Conservation (phyloP, 1,140 invertebrate species). For the Drosophila subpulchrella region DNA sequence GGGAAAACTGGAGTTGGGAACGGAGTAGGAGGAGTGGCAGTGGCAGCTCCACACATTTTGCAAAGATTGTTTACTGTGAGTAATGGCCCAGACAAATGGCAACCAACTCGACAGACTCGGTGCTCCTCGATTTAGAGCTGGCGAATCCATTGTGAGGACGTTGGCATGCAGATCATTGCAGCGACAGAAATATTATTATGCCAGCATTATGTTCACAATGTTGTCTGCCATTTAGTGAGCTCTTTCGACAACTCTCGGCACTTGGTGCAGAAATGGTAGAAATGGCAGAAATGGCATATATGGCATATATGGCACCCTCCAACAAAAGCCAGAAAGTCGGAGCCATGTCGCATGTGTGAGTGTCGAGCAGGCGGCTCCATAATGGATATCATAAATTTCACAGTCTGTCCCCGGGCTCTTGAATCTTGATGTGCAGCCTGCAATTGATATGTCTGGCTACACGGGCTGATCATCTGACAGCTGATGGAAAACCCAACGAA, state of each 20-base stretch:
- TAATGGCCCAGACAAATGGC: slow-evolving; percentile 80
- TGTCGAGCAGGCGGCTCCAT: slow-evolving; percentile 23
- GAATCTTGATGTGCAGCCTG: slow-evolving; percentile 17
- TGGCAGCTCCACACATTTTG: slow-evolving; percentile 19
- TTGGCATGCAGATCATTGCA: slow-evolving; percentile 72
- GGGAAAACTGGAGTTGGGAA: not conserved
- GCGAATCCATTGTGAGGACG: slow-evolving; percentile 17
- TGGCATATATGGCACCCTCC: slow-evolving; percentile 1
- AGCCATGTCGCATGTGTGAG: slow-evolving; percentile 56
- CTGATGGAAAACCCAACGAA: not conserved
- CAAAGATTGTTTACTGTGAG: slow-evolving; percentile 70
- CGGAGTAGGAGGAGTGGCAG: not conserved
- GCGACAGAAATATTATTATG: slow-evolving; percentile 82
- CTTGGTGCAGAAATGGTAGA: not conserved
- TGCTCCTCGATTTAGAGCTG: not conserved
- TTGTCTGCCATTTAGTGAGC: slow-evolving; percentile 78
- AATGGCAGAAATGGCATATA: not conserved
- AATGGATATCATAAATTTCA: slow-evolving; percentile 76
- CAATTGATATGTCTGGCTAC: slow-evolving; percentile 37
- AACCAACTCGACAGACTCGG: slow-evolving; percentile 53
- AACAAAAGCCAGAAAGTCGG: slow-evolving; percentile 22
- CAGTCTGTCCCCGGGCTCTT: slow-evolving; percentile 41
- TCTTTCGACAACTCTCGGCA: slow-evolving; percentile 18
- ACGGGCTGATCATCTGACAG: slow-evolving; percentile 39
- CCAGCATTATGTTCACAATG: slow-evolving; percentile 81